Percentiles rank a stretch among this genome's conserved stretches.
Evolutionary conservation across 2,113 vertebrate species (phyloP).

Genomic region (Aepyceros melampus): DNA sequence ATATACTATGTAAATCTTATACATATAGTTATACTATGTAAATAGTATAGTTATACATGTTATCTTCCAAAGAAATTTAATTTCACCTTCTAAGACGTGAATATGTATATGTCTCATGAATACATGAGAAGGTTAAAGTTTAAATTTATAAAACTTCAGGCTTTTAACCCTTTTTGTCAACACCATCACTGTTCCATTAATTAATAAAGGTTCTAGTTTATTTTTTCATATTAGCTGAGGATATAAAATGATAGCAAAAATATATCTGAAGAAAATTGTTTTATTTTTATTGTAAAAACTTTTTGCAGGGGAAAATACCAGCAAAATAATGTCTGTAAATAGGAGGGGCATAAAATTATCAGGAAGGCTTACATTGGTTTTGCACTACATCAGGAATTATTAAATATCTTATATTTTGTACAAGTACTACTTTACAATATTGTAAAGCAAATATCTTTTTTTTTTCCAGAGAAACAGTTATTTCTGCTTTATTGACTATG

Average conservation of each 20-base stretch:
- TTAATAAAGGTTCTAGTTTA: not conserved
- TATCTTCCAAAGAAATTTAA: slow-evolving; percentile 25
- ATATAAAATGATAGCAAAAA: not conserved
- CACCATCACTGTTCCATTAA: not conserved
- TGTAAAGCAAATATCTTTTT: not conserved
- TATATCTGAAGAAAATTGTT: not conserved
- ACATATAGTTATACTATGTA: not conserved
- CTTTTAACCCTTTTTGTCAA: not conserved
- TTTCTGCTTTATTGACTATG: too few relatives aligned
- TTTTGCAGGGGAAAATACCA: not conserved
- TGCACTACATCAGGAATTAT: not conserved
- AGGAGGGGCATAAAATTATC: not conserved
- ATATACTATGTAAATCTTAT: not conserved
- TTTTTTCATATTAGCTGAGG: not conserved
- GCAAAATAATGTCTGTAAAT: not conserved
- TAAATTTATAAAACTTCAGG: not conserved
- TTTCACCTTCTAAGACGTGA: not conserved
- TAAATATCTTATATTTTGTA: not conserved
- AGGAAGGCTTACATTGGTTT: not conserved
- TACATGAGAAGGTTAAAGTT: not conserved
- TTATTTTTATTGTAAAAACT: not conserved
- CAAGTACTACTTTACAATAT: not conserved
- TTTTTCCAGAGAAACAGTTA: too few relatives aligned
- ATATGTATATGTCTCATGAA: not conserved
- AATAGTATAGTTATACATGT: not conserved